These are phyloP conservation scores for Protodeltote pygarga DNA, from an alignment of 2,888 invertebrate species.

Conservation along the genomic window DNA sequence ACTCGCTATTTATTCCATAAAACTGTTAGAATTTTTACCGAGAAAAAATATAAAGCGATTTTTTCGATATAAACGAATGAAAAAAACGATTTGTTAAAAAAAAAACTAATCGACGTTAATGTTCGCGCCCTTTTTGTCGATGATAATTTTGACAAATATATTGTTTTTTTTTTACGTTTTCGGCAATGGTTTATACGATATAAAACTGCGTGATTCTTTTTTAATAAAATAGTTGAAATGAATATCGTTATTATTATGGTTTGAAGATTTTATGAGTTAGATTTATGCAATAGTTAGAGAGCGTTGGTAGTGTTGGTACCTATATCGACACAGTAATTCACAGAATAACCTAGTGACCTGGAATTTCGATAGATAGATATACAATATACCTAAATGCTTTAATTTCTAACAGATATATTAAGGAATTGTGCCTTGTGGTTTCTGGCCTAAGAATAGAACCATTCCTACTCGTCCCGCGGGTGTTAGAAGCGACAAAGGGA, in stretches of 20 bases:
- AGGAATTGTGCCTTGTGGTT: too few species aligned
- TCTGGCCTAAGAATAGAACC: too few species aligned
- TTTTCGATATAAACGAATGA: slow-evolving; percentile 44
- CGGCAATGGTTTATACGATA: neutral
- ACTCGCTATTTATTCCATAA: slow-evolving; percentile 51
- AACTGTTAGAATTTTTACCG: slow-evolving; percentile 49
- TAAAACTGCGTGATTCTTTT: slow-evolving; percentile 5
- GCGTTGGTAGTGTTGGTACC: too few species aligned
- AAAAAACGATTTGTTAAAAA: slow-evolving; percentile 40
- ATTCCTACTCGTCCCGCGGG: too few species aligned
- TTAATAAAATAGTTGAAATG: slow-evolving; percentile 15
- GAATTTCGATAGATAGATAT: too few species aligned
- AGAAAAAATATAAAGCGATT: slow-evolving; percentile 39
- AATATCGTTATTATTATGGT: slow-evolving; percentile 20
- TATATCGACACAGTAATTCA: too few species aligned
- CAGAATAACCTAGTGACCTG: too few species aligned
- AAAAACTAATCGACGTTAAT: slow-evolving; percentile 32
- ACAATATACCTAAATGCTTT: too few species aligned
- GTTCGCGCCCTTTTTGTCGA: slow-evolving; percentile 41
- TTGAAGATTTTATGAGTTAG: slow-evolving; percentile 19
- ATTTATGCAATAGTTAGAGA: too few species aligned
- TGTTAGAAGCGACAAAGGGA: too few species aligned
- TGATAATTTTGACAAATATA: slow-evolving; percentile 43
- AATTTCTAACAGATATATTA: too few species aligned
- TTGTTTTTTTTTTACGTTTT: slow-evolving; percentile 32